Evolutionary conservation across 2,888 invertebrate genomes (phyloP).

Genomic region (Celastrina argiolus): DNA sequence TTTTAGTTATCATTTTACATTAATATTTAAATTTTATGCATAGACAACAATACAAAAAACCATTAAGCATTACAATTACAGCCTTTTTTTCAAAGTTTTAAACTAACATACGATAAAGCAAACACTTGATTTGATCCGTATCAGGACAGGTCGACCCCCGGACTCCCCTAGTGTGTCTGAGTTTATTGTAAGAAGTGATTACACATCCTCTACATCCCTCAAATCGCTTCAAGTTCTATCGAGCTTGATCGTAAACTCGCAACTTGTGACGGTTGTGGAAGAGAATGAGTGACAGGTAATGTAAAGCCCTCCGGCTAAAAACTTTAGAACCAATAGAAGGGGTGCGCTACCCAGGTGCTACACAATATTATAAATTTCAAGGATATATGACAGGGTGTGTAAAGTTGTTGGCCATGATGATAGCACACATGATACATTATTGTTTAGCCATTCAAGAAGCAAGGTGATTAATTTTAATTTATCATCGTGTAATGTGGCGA

Average conservation of each 20-base stretch:
- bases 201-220: background rate
- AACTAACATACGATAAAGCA: background rate
- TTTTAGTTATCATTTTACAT: background rate
- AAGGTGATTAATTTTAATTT: slow-evolving; percentile 10
- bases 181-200: background rate
- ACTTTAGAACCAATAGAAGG: background rate
- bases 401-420: background rate
- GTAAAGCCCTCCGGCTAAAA: background rate
- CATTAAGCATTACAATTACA: too few relatives aligned
- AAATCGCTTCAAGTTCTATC: background rate
- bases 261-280: background rate
- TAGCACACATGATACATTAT: background rate
- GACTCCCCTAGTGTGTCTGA: background rate
- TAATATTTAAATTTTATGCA: too few relatives aligned
- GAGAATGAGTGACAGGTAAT: background rate
- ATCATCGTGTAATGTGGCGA: slow-evolving; percentile 39
- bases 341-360: background rate
- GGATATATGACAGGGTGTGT: background rate
- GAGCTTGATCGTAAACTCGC: background rate
- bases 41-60: background rate
- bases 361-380: background rate
- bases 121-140: background rate
- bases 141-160: background rate
- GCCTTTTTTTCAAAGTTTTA: too few relatives aligned
- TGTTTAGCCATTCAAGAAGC: background rate